Base-by-base conservation (phyloP, 1,140 invertebrate species). In the Sycophila sp. region DNA sequence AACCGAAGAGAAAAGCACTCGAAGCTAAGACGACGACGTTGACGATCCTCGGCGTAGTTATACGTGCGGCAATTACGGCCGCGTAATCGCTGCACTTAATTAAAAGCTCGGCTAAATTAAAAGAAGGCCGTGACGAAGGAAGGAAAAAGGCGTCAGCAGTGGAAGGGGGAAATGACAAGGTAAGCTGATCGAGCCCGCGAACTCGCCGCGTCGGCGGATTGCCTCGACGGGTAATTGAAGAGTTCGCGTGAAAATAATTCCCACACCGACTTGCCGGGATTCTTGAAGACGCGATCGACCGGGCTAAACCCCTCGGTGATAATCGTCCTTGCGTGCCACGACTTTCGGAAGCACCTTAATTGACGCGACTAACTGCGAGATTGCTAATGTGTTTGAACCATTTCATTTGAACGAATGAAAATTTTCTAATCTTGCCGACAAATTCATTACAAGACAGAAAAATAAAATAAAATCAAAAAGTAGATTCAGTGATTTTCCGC, bases 1-100 rank as follows among this genome's bases (percentile, higher is more conserved):
- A n/a, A n/a, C n/a, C n/a, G n/a, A 78, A 70, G 28, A 70, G 53
- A 40, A 49, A 55, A n/a, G 42, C 42, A 22, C 15, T 47, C 19
- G n/a, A n/a, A n/a, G n/a, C n/a, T n/a, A n/a, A n/a, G n/a, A n/a
- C n/a, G n/a, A n/a, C n/a, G n/a, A n/a, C 49, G 49, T n/a, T 53
- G 49, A 53, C 28, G n/a, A n/a, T n/a, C n/a, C n/a, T n/a, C n/a
- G n/a, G n/a, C n/a, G n/a, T n/a, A n/a, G n/a, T 28, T 13, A 30
- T 26, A 53, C 26, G 49, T 22, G 45, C 19, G 19, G 19, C 19
- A 22, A 47, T 47, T 47, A 22, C 19, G 42, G 19, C 1, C 5
- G 7, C 19, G 7, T 47, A 47, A 47, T 47, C 13, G 42, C 2
- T 11, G 19, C 19, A 22, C 0, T 40, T 65, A 65, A 65, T 65